A percentile compares a stretch with the other conserved stretches of the same genome.
Evolutionary conservation across 2,113 vertebrate species (phyloP).

Genomic region (Rissa tridactyla): DNA sequence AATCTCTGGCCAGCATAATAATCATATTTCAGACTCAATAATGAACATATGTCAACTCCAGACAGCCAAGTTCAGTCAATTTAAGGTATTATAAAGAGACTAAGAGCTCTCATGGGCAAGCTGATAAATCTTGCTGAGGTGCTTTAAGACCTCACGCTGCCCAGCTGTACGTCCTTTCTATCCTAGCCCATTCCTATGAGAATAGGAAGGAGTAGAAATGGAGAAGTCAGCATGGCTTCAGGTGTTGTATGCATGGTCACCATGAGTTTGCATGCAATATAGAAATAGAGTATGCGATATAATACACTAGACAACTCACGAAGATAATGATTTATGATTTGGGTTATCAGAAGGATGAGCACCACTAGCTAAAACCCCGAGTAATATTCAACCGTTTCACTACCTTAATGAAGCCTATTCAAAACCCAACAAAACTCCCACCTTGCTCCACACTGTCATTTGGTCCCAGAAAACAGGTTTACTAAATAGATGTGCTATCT

Average conservation of each 20-base stretch:
- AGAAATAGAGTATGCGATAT: background rate
- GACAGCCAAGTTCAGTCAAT: background rate
- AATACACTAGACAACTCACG: background rate
- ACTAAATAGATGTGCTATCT: background rate
- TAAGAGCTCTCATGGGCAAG: slow-evolving; percentile 2
- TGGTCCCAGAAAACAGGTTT: background rate
- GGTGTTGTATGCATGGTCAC: background rate
- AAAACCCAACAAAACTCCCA: background rate
- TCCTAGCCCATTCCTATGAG: background rate
- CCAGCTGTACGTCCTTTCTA: background rate
- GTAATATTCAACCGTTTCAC: background rate
- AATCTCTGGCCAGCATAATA: background rate
- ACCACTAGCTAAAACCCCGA: background rate
- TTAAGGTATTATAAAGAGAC: background rate
- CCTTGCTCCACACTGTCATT: background rate
- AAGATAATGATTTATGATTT: background rate
- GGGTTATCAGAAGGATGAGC: background rate
- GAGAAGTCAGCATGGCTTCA: background rate
- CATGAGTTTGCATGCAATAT: background rate
- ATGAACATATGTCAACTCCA: background rate
- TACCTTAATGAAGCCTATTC: background rate
- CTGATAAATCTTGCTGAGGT: slow-evolving; percentile 20
- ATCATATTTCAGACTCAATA: slow-evolving; percentile 12
- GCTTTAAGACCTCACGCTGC: background rate
- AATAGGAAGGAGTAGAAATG: background rate